Percentiles rank a stretch among this genome's conserved stretches.
These are phyloP conservation scores for Macroramphosus scolopax DNA, from an alignment of 2,797 vertebrate genomes.

Conservation along the genomic window DNA sequence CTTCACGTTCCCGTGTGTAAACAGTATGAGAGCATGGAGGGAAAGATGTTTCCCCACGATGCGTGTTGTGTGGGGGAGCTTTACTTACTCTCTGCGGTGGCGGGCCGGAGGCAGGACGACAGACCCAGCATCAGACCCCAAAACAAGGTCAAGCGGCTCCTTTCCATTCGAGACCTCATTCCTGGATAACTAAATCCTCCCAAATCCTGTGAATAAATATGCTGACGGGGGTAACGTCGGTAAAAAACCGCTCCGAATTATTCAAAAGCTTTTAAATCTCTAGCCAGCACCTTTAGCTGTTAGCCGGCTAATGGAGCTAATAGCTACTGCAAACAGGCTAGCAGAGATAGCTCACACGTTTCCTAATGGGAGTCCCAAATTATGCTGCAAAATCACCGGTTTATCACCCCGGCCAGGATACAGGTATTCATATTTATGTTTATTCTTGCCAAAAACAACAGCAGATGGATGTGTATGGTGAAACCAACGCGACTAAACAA, in stretches of 20 bases:
- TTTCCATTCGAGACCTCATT: slow-evolving; percentile 87
- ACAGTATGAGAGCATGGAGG: not conserved
- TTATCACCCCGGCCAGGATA: slow-evolving; percentile 29
- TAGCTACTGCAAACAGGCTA: slow-evolving; percentile 56
- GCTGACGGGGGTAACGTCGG: slow-evolving; percentile 26
- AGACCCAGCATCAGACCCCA: slow-evolving; percentile 88
- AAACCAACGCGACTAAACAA: slow-evolving; percentile 55
- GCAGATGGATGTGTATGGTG: slow-evolving; percentile 38
- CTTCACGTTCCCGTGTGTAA: not conserved
- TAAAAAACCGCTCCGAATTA: slow-evolving; percentile 13
- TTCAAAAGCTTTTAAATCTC: slow-evolving; percentile 32
- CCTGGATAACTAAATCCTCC: slow-evolving; percentile 70
- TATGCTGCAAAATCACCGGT: slow-evolving; percentile 49
- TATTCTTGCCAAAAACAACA: slow-evolving; percentile 46
- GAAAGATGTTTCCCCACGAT: slow-evolving; percentile 11
- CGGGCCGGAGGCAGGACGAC: slow-evolving; percentile 83
- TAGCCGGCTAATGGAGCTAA: slow-evolving; percentile 70
- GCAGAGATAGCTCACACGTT: slow-evolving; percentile 52
- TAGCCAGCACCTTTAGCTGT: slow-evolving; percentile 60
- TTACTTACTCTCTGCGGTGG: slow-evolving; percentile 88
- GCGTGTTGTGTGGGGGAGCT: slow-evolving; percentile 5
- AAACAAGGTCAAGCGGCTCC: slow-evolving; percentile 88
- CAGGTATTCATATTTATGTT: slow-evolving; percentile 57
- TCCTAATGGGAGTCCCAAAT: slow-evolving; percentile 50
- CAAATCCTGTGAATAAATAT: slow-evolving; percentile 41